Conservation (phyloP, 1,140 invertebrate genomes). For the Dreissena polymorpha region DNA sequence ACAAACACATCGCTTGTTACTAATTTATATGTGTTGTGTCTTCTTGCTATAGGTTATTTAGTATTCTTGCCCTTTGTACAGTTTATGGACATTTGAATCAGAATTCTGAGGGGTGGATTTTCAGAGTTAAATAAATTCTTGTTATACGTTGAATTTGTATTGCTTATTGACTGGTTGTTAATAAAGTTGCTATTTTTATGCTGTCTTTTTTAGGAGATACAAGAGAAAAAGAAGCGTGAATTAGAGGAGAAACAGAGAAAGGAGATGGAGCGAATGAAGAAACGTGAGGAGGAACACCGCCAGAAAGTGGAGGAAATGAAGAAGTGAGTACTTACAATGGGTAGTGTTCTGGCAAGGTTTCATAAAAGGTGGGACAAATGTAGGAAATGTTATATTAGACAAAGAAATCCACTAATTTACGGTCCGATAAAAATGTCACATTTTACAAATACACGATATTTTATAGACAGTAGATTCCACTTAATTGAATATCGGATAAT, state of each 20-base stretch:
- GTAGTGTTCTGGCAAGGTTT: not conserved
- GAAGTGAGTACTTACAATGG: constrained; percentile 11
- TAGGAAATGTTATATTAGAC: no score
- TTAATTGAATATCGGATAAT: no score
- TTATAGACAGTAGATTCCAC: not conserved
- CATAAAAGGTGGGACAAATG: no score
- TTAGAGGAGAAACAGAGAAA: constrained; percentile 29
- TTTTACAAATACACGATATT: not conserved
- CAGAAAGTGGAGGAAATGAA: constrained; percentile 53
- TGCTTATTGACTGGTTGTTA: not conserved
- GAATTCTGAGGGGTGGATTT: no score
- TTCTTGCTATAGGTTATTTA: no score
- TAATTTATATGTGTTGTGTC: no score
- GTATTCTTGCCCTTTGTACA: no score
- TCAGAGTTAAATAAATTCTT: no score
- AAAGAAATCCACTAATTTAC: not conserved
- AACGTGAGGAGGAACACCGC: constrained; percentile 36
- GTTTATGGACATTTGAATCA: no score
- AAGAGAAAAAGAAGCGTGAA: constrained; percentile 31
- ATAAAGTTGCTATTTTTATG: not conserved
- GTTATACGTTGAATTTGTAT: no score
- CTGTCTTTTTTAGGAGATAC: constrained; percentile 40
- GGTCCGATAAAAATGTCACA: not conserved
- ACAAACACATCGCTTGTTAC: no score
- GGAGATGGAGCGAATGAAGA: constrained; percentile 37